Percentiles rank a stretch among this genome's conserved stretches.
Evolutionary conservation across 1,140 invertebrate species (phyloP).

Genomic region (Drosophila sulfurigaster): DNA sequence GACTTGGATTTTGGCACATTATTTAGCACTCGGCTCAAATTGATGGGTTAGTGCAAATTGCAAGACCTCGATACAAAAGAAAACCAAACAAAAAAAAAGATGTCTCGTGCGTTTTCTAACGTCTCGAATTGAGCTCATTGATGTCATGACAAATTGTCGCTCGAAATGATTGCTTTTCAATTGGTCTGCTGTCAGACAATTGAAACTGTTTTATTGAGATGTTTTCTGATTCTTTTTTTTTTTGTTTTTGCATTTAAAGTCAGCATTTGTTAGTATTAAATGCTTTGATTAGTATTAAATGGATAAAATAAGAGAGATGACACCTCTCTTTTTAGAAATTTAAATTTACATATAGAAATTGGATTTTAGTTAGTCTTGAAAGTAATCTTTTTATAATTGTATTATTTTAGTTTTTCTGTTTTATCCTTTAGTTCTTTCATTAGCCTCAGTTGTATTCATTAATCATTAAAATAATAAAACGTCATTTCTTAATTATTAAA

Average conservation of each 20-base stretch:
- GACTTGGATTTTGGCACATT: slow-evolving; percentile 34
- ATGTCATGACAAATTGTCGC: slow-evolving; percentile 13
- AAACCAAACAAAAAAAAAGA: background rate
- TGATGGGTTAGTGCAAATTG: slow-evolving; percentile 32
- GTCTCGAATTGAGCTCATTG: slow-evolving; percentile 36
- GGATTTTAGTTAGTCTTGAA: too few relatives aligned
- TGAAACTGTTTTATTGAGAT: slow-evolving; percentile 28
- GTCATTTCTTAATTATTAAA: too few relatives aligned
- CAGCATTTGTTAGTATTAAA: background rate
- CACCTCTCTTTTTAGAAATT: too few relatives aligned
- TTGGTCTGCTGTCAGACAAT: slow-evolving; percentile 39
- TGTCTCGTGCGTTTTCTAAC: slow-evolving; percentile 16
- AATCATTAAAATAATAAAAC: too few relatives aligned
- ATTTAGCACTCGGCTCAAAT: slow-evolving; percentile 49
- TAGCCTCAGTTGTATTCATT: too few relatives aligned
- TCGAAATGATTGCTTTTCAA: slow-evolving; percentile 37
- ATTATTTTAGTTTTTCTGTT: too few relatives aligned
- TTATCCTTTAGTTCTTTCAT: too few relatives aligned
- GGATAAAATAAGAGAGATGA: too few relatives aligned
- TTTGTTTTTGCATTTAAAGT: slow-evolving; percentile 1
- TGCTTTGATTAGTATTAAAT: too few relatives aligned
- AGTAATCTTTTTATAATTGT: too few relatives aligned
- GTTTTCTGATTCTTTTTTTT: slow-evolving; percentile 29
- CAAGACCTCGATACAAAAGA: slow-evolving; percentile 1
- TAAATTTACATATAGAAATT: too few relatives aligned